Evolutionary conservation across 2,888 invertebrate species (phyloP).

Genomic region (Ophion ellenae): DNA sequence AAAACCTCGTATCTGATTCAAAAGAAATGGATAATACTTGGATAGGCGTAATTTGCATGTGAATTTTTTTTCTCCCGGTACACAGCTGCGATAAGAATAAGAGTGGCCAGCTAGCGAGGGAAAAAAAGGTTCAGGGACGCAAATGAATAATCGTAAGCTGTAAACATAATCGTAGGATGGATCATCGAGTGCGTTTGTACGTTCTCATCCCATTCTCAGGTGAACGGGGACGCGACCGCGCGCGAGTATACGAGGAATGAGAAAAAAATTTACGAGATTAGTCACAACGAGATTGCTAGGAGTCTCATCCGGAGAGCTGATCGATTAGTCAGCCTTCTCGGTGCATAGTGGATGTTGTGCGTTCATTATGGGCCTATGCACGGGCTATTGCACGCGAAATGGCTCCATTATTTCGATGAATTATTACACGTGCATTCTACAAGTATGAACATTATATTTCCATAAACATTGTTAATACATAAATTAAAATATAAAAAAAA

Average conservation of each 20-base stretch:
- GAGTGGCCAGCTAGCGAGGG: conserved; percentile 70
- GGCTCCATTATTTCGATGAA: not conserved
- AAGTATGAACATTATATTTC: not conserved
- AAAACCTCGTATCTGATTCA: not conserved
- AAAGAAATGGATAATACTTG: not conserved
- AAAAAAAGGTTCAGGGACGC: conserved; percentile 70
- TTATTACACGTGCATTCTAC: not conserved
- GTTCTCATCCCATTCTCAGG: conserved; percentile 45
- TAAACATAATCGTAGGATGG: not conserved
- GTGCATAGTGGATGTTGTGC: conserved; percentile 24
- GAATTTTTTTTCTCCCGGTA: not conserved
- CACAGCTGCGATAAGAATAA: conserved; percentile 19
- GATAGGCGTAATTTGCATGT: not conserved
- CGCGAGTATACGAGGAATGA: conserved; percentile 51
- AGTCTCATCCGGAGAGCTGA: conserved; percentile 62
- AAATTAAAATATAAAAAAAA: not conserved
- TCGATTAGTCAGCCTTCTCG: conserved; percentile 75
- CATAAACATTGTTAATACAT: too few species aligned
- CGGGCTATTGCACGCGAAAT: conserved; percentile 12
- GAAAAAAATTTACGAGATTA: conserved; percentile 70
- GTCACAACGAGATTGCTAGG: conserved; percentile 71
- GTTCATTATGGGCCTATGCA: not conserved
- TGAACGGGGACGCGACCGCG: conserved; percentile 54
- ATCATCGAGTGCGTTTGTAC: not conserved
- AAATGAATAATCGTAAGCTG: conserved; percentile 19